A percentile compares a stretch with the other conserved stretches of the same genome.
Evolutionary conservation across 2,113 vertebrate genomes (phyloP).

Genomic region (Oostethus manadensis): DNA sequence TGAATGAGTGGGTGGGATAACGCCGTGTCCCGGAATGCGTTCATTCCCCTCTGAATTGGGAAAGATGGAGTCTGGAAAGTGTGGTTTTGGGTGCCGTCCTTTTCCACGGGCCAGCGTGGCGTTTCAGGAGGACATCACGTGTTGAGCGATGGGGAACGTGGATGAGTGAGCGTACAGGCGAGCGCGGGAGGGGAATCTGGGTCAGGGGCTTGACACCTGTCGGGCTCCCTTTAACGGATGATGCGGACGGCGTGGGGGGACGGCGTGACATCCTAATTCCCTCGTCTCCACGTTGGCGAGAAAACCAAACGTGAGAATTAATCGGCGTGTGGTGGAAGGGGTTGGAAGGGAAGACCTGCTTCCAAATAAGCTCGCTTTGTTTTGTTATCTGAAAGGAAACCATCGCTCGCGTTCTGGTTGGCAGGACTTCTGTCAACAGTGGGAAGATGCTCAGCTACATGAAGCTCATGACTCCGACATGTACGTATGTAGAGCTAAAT

Average conservation of each 20-base stretch:
- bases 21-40: too few relatives aligned
- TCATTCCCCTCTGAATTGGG: too few relatives aligned
- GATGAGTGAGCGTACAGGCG: conserved; percentile 37
- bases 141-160: conserved; percentile 24
- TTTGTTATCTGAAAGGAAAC: neutral
- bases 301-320: conserved; percentile 9
- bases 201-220: conserved; percentile 35
- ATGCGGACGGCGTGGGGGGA: conserved; percentile 25
- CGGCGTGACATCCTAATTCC: conserved; percentile 27
- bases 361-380: neutral
- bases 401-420: neutral
- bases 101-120: conserved; percentile 9
- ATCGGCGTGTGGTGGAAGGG: neutral
- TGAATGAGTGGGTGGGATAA: too few relatives aligned
- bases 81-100: conserved; percentile 16
- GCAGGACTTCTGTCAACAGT: conserved; percentile 16
- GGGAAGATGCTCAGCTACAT: neutral
- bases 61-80: conserved; percentile 9
- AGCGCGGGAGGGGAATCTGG: conserved; percentile 24
- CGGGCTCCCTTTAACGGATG: conserved; percentile 11
- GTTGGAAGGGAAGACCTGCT: conserved; percentile 10
- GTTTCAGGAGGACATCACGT: conserved; percentile 20
- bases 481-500: neutral
- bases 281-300: conserved; percentile 25
- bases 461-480: neutral